Conservation (phyloP, 2,888 invertebrate species). For the Exephanes ischioxanthus region DNA sequence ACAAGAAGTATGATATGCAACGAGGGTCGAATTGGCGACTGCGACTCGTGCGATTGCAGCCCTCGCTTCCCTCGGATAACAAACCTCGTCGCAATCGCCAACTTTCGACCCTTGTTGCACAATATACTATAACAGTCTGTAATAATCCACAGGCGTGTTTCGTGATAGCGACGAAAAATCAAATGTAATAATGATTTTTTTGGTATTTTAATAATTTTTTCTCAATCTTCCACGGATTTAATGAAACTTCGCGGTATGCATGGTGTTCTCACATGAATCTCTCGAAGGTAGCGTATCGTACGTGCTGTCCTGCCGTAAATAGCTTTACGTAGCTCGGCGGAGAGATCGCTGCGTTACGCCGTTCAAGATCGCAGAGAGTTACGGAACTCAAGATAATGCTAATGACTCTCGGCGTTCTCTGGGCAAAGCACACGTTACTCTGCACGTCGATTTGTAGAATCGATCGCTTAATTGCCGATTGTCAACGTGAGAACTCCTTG, state of each 20-base stretch:
- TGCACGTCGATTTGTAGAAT: conserved; percentile 65
- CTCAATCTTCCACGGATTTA: conserved; percentile 1
- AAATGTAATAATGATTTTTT: conserved; percentile 41
- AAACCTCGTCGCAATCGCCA: too few species aligned
- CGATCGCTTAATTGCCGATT: conserved; percentile 70
- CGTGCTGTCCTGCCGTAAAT: conserved; percentile 37
- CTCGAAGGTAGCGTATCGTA: conserved; percentile 60
- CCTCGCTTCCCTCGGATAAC: too few species aligned
- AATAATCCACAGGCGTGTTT: conserved; percentile 9
- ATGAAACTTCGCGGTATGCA: conserved; percentile 23
- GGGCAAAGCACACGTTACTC: conserved; percentile 43
- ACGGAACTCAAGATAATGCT: conserved; percentile 66
- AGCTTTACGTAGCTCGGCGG: conserved; percentile 36
- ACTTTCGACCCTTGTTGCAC: too few species aligned
- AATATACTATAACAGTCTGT: conserved; percentile 15
- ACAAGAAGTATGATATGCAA: too few species aligned
- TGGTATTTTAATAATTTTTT: neutral
- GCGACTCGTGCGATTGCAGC: too few species aligned
- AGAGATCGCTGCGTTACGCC: conserved; percentile 53
- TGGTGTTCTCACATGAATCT: conserved; percentile 61
- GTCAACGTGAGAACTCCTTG: conserved; percentile 66
- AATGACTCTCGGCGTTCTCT: conserved; percentile 64
- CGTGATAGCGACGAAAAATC: conserved; percentile 3
- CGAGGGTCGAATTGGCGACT: too few species aligned
- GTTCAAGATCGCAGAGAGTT: conserved; percentile 61